A percentile compares a stretch with the other conserved stretches of the same genome.
These are phyloP conservation scores for Amazona vittata DNA, from an alignment of 2,113 vertebrate genomes.

Conservation along the genomic window DNA sequence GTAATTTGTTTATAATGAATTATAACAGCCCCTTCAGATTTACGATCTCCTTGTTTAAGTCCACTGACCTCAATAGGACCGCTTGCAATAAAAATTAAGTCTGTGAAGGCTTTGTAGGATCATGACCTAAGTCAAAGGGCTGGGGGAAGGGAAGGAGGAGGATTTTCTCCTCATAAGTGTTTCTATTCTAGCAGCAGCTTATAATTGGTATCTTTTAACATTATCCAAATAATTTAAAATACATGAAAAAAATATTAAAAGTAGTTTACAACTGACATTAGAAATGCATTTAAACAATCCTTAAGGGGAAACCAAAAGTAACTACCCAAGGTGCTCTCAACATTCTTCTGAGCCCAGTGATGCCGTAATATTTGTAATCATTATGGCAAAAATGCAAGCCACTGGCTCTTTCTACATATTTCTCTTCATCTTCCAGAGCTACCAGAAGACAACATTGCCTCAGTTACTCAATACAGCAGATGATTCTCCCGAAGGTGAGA, in stretches of 20 bases:
- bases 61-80: not conserved
- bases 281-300: not conserved
- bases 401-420: not conserved
- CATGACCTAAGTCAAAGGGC: not conserved
- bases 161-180: not conserved
- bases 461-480: not conserved
- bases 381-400: not conserved
- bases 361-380: not conserved
- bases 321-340: not conserved
- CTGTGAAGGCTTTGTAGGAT: not conserved
- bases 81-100: not conserved
- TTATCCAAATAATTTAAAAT: not conserved
- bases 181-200: not conserved
- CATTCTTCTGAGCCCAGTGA: not conserved
- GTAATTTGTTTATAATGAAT: not conserved
- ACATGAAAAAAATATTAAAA: not conserved
- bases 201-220: not conserved
- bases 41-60: not conserved
- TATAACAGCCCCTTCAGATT: not conserved
- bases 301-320: rapidly evolving
- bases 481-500: not conserved
- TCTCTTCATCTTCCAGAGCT: not conserved
- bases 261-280: not conserved
- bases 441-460: not conserved
- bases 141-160: not conserved